Base-by-base conservation (phyloP, 2,113 vertebrate genomes). In the Dipodomys merriami region DNA sequence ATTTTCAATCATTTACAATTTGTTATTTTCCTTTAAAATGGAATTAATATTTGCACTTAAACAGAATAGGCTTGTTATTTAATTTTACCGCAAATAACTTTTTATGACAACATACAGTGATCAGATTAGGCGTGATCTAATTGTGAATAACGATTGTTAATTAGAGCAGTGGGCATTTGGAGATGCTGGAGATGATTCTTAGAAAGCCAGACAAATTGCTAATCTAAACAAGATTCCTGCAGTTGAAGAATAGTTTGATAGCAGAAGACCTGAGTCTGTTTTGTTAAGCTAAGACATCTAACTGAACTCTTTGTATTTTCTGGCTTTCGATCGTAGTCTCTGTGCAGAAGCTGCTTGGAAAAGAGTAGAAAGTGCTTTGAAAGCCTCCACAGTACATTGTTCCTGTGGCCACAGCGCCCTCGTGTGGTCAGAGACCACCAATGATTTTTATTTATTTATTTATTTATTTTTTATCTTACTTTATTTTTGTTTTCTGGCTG, bases 21-120 rank as follows among this genome's bases (percentile, higher is more conserved):
- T 46, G 60, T 46, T 80, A 9, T 90, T 90, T 86, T 60, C 62
- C 23, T 76, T 53, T 20, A 73, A 46, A 39, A 81, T 39, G 20
- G 64, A 82, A 77, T 82, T 67, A 60, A 27, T 67, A 78, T 49
- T 64, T 62, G 30, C 6, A 79, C 69, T 92, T 83, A 83, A 91
- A 49, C 5, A 19, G 71, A 78, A 82, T 44, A 22, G n/a, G 22
- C 6, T 16, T 23, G 33, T 11, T 33, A 0, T 35, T 35, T 67
- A 2, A 62, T 8, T 87, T 76, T 88, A 62, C 15, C 64, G 3
- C 8, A 33, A 46, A 10, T 29, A 68, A 60, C 49, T 78, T n/a
- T 71, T 74, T 76, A n/a, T 19, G 76, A 27, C 62, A 65, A 46
- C 64, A 81, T 65, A 6, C 20, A 8, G 5, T 30, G 83, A 39